A percentile compares a stretch with the other conserved stretches of the same genome.
phyloP scores from a whole-genome alignment of 2,888 invertebrate genomes.

The Sericinus montela region DNA sequence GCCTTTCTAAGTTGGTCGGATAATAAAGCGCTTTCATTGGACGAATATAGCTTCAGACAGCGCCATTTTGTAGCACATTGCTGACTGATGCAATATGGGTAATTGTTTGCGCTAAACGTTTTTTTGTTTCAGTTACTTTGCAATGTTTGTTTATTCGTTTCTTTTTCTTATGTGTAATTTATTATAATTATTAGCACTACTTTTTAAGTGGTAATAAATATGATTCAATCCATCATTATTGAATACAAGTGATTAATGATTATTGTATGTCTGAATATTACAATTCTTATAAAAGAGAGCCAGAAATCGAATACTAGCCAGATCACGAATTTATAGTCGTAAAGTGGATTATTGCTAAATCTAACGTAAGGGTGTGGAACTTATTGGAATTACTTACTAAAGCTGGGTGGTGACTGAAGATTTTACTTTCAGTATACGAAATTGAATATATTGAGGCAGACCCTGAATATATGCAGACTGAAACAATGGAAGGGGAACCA shows the following conservation, averaged over 20 bases:
- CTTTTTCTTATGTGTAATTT: not conserved
- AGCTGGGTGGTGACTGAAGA: conserved; percentile 26
- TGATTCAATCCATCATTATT: too few species aligned
- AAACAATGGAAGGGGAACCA: conserved; percentile 46
- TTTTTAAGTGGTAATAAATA: too few species aligned
- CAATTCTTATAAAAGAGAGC: too few species aligned
- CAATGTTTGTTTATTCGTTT: not conserved
- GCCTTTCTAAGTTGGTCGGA: conserved; percentile 37
- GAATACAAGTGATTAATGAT: too few species aligned
- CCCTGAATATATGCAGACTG: conserved; percentile 48
- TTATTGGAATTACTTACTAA: conserved; percentile 12
- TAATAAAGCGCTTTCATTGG: conserved; percentile 71
- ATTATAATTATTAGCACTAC: too few species aligned
- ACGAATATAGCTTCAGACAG: conserved; percentile 40
- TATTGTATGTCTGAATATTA: too few species aligned
- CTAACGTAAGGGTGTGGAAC: not conserved
- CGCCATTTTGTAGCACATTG: conserved; percentile 71
- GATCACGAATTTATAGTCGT: too few species aligned
- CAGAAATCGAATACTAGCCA: too few species aligned
- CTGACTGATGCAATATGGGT: conserved; percentile 65
- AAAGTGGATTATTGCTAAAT: too few species aligned
- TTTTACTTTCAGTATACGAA: conserved; percentile 46
- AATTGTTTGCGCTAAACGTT: conserved; percentile 35
- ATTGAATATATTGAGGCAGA: conserved; percentile 53
- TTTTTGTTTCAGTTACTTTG: conserved; percentile 9